Base-by-base conservation (phyloP, 2,113 vertebrate genomes). In the Malurus alboscapulatus region DNA sequence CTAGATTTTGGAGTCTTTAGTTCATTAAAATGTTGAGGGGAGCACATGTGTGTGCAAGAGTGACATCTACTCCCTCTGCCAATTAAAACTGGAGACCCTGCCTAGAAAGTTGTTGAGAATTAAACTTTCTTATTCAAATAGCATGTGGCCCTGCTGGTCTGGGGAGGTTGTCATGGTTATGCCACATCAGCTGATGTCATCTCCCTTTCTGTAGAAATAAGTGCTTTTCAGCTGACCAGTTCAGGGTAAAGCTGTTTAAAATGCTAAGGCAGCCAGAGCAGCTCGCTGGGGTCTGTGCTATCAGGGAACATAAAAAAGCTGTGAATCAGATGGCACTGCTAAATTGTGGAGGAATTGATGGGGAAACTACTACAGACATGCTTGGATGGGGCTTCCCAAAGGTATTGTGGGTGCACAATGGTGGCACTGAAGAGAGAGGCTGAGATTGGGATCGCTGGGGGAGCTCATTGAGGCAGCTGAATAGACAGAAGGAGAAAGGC, bases 171-270 rank as follows among this genome's bases (percentile, higher is more conserved):
- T 95, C 96, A 96, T 96, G 97, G 97, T 92, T 95, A 96, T 95
- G 88, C 92, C 22, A 14, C 95, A 95, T 93, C 87, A 95, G 96
- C 96, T 97, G 96, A 97, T 97, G 96, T 96, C 96, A 97, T 96
- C 93, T 90, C 86, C 92, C 90, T 96, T 96, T 95, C 96, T 95
- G 91, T 75, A 66, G 83, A 68, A 91, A 95, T 38, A 84, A 92
- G 85, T 1, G 53, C 93, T 96, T 96, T 97, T 96, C 94, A 95
- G 94, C 87, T 93, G 96, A 96, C 92, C 93, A 84, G 93, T 63
- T 94, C 90, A 77, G 93, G 87, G 84, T n/a, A 93, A 94, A 96
- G 91, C 95, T 95, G 80, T 94, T 96, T 93, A 93, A 97, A 96
- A 95, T 94, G 71, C 88, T 40, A 47, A 94, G 94, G 91, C 95